Evolutionary conservation across 2,113 vertebrate genomes (phyloP), one percentile per base, ranked within the genome.

Genomic region (Tretioscincus oriximinensis): DNA sequence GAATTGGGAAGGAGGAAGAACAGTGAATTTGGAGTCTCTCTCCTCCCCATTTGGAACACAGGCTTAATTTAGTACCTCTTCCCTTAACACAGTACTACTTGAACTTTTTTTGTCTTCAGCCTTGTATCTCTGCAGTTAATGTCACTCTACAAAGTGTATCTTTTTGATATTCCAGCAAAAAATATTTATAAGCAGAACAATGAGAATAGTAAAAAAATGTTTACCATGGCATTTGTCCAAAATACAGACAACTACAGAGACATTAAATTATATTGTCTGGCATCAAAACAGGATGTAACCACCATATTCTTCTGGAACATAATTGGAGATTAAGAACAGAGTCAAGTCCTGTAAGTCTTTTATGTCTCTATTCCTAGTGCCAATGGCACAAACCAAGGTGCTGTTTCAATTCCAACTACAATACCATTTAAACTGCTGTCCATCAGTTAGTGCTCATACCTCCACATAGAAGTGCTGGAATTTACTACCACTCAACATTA

Each of bases 391-490:
- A 54, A 68, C 72, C 10, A 49, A 81, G 47, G 14, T 11, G 28
- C 12, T 45, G 70, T 10, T 24, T 71, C 31, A 71, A 71, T 51
- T 21, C 54, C n/a, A 70, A 66, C 54, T 63, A 16, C 54, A 63
- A 69, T 58, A 41, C 26, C 54, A 47, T n/a, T 20, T 26, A 63
- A 54, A 82, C 73, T 82, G 80, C 80, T 82, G 80, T 82, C 80
- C 80, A n/a, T 61, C 76, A 73, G 66, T 76, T 63, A 66, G 80
- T 82, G 80, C 80, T 82, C 73, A 82, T 76, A 16, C 51, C 49
- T 31, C 76, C 21, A 47, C 10, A 51, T 35, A 76, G 28, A n/a
- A 70, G n/a, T 63, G 41, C 21, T 63, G 16, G 28, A 76, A 20
- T 54, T 69, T 69, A 24, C 24, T 70, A 60, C 73, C 26, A 28